Conservation (phyloP, 2,113 vertebrate species). For the Monarcha castaneiventris region DNA sequence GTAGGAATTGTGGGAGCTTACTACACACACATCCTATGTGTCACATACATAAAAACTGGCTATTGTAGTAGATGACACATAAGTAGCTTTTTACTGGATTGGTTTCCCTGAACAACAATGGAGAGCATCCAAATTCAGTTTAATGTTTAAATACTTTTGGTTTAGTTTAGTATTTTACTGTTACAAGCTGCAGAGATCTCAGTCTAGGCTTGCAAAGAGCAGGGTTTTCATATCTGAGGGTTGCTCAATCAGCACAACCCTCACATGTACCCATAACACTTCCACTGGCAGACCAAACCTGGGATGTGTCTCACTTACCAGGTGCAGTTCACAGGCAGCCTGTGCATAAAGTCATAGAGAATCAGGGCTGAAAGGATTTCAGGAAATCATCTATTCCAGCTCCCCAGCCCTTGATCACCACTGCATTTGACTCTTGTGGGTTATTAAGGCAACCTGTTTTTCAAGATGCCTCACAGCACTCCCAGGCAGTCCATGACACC, state of each 20-base stretch:
- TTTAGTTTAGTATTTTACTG: not conserved
- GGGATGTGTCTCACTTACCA: not conserved
- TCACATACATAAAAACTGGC: not conserved
- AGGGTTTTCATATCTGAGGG: not conserved
- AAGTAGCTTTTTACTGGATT: not conserved
- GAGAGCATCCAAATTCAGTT: not conserved
- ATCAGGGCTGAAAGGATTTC: not conserved
- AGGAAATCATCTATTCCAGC: not conserved
- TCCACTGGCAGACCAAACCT: not conserved
- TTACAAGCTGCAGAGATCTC: not conserved
- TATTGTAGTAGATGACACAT: not conserved
- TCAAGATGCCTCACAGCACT: not conserved
- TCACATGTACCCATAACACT: not conserved
- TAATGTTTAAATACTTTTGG: not conserved
- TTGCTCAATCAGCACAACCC: not conserved
- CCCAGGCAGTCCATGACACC: not conserved
- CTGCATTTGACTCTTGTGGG: not conserved
- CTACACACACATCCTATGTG: not conserved
- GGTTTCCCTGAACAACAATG: not conserved
- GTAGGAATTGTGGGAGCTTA: not conserved
- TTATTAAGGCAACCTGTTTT: not conserved
- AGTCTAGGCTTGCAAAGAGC: not conserved
- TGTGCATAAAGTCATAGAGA: not conserved
- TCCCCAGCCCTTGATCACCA: fast-evolving
- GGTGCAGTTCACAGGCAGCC: not conserved